Conservation (phyloP, 1,140 invertebrate genomes). For the Druon quercuslanigerum region DNA sequence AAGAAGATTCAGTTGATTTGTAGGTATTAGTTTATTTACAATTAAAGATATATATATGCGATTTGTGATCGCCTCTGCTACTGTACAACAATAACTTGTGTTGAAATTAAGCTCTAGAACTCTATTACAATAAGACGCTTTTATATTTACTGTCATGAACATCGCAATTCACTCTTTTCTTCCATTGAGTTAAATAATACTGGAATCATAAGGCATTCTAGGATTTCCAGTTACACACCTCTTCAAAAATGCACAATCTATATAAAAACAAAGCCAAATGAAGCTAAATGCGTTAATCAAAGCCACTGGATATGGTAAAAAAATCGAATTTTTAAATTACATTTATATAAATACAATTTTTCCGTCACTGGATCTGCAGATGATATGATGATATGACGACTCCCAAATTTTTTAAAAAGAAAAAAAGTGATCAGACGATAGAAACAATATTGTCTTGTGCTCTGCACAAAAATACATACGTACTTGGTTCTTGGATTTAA, state of each 20-base stretch:
- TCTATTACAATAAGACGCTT: slow-evolving; percentile 19
- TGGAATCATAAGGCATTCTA: slow-evolving; percentile 7
- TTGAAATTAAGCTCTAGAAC: slow-evolving; percentile 7
- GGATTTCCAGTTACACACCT: neutral
- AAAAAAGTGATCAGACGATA: neutral
- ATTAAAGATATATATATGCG: slow-evolving; percentile 30
- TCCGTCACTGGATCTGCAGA: neutral
- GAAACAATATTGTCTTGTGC: slow-evolving; percentile 1
- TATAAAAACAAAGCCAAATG: neutral
- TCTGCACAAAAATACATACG: slow-evolving; percentile 1
- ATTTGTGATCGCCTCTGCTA: slow-evolving; percentile 16
- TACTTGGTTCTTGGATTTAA: neutral
- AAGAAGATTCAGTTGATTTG: slow-evolving; percentile 11
- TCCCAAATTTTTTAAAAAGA: neutral
- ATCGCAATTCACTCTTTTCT: slow-evolving; percentile 13
- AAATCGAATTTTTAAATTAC: slow-evolving; percentile 11
- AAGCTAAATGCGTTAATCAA: neutral
- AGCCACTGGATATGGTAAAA: neutral
- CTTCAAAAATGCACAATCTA: neutral
- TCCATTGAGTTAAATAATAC: slow-evolving; percentile 9
- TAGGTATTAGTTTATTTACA: slow-evolving; percentile 49
- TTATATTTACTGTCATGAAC: slow-evolving; percentile 23
- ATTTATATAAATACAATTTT: neutral
- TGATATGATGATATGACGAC: neutral
- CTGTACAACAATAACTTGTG: slow-evolving; percentile 26